Base-by-base conservation (phyloP, 2,888 invertebrate genomes). In the Eudasyphora cyanicolor region DNA sequence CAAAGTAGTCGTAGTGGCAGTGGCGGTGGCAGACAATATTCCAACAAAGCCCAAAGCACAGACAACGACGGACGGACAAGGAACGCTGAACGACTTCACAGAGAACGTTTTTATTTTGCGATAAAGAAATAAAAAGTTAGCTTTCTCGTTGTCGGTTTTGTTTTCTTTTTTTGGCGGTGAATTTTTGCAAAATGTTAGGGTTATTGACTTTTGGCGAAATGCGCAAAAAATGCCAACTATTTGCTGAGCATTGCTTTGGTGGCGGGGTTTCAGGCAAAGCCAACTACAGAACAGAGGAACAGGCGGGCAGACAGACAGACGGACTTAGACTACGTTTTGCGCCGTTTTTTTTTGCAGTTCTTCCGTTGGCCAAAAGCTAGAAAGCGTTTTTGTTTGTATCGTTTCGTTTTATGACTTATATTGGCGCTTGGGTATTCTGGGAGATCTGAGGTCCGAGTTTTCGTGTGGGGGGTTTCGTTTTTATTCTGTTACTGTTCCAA, bases 151-250 rank as follows among this genome's bases (percentile, higher is more conserved):
- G 24, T 27, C 10, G 1, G 64, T 12, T 32, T 60, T 62, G 12
- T 57, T 21, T 29, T 12, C n/a, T n/a, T n/a, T 60, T 60, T 8
- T 12, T 45, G 35, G 10, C 54, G 27, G 24, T 45, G 14, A 3
- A 14, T 57, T 57, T 14, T 42, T 8, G 51, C 62, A 74, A 74
- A 51, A 24, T 10, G 19, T 19, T 19, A 21, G 24, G 82, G 79
- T 82, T 76, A 57, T 79, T 82, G 82, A 79, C 82, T 73, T 76
- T 67, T 38, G 17, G 27, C 78, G 8, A 82, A 62, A 74, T 82
- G 75, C 60, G 79, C 67, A 76, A 71, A 78, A 71, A 49, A 64
- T 24, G 12, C 35, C 51, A 64, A 67, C 24, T 51, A 51, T 38
- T 67, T 67, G 21, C 57, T 14, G 24, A 57, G 8, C 19, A 24